Conservation (phyloP, 35 echinoderm and acorn worm genomes). For the Eucidaris tribuloides region DNA sequence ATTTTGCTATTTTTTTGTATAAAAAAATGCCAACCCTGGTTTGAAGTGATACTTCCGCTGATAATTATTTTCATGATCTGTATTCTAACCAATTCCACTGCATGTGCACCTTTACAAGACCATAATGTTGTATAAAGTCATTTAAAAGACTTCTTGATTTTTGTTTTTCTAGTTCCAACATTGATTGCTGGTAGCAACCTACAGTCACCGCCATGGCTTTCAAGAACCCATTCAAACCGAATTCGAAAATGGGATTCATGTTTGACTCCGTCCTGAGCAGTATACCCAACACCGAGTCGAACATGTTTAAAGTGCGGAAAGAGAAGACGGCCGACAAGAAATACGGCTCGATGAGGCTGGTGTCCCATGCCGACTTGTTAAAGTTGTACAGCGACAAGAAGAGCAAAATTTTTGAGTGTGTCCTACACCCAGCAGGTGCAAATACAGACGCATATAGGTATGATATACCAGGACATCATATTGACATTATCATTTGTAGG, state of each 20-base stretch:
- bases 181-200: too few relatives aligned
- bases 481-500: too few relatives aligned
- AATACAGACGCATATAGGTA: conserved; percentile 59
- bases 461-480: too few relatives aligned
- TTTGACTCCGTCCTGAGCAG: conserved; percentile 67
- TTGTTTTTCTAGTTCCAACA: too few relatives aligned
- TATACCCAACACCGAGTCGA: conserved; percentile 60
- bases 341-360: conserved; percentile 30
- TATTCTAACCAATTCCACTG: too few relatives aligned
- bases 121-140: too few relatives aligned
- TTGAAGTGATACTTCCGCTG: too few relatives aligned
- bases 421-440: conserved; percentile 9
- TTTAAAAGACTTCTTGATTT: too few relatives aligned
- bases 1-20: too few relatives aligned
- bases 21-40: too few relatives aligned
- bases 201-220: conserved; percentile 17
- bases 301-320: conserved; percentile 65
- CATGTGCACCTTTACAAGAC: too few relatives aligned
- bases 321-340: conserved; percentile 54
- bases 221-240: neutral
- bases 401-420: conserved; percentile 71
- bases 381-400: conserved; percentile 65
- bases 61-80: too few relatives aligned
- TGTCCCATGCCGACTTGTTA: conserved; percentile 44
- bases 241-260: conserved; percentile 14